These are phyloP conservation scores for Globodera ellingtonae DNA, from an alignment of 1,140 invertebrate species.

Conservation along the genomic window DNA sequence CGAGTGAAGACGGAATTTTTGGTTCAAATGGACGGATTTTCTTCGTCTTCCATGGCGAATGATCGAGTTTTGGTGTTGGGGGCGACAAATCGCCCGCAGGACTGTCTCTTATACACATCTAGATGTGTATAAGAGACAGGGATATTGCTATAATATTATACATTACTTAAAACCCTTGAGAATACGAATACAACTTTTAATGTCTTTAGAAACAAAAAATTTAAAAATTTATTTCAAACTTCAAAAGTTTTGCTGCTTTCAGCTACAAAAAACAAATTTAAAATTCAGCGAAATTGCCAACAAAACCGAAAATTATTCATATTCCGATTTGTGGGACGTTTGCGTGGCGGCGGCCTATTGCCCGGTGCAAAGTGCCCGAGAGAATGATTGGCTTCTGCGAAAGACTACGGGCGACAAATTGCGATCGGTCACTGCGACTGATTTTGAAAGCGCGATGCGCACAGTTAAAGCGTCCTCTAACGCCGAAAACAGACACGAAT, in stretches of 20 bases:
- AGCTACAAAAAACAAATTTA: no score
- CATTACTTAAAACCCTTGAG: no score
- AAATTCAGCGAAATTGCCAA: constrained; percentile 50
- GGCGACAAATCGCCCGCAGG: constrained; percentile 89
- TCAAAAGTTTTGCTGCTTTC: no score
- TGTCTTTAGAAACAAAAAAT: no score
- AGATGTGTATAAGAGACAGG: no score
- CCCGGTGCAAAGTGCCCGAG: constrained; percentile 41
- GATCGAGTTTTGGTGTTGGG: no score
- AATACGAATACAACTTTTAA: no score
- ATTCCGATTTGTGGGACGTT: constrained; percentile 51
- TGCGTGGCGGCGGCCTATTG: constrained; percentile 58
- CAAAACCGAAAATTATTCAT: constrained; percentile 52
- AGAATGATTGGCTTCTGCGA: constrained; percentile 16
- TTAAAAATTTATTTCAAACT: no score
- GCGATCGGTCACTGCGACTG: constrained; percentile 35
- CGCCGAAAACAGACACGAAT: constrained; percentile 35
- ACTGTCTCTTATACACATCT: no score
- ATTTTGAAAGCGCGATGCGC: constrained; percentile 38
- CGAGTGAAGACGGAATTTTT: constrained; percentile 87
- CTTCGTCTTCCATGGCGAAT: constrained; percentile 8
- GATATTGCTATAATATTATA: no score
- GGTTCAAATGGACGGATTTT: constrained; percentile 77
- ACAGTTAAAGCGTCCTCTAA: constrained; percentile 49
- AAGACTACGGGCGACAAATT: constrained; percentile 36